These are phyloP conservation scores for Lasius platythorax DNA, from an alignment of 2,888 invertebrate genomes.

Conservation along the genomic window DNA sequence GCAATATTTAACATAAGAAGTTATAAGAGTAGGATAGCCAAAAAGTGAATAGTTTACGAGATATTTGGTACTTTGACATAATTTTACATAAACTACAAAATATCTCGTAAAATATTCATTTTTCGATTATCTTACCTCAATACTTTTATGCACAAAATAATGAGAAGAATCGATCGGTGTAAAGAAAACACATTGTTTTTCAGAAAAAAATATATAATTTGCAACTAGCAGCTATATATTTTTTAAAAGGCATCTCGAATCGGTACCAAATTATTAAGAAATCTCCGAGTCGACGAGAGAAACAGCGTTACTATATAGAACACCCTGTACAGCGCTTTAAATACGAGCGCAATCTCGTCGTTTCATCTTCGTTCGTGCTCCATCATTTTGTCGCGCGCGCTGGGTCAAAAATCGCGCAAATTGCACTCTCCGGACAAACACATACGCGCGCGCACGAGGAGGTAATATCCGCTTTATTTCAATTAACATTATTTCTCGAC, in stretches of 20 bases:
- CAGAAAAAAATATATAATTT: too few species aligned
- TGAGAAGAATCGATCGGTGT: too few species aligned
- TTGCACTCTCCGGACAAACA: neutral
- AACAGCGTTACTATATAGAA: neutral
- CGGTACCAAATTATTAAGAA: neutral
- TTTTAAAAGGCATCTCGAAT: neutral
- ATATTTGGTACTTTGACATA: too few species aligned
- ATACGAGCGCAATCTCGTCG: neutral
- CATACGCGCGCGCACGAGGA: neutral
- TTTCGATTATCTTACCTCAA: too few species aligned
- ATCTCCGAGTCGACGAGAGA: neutral
- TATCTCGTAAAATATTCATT: too few species aligned
- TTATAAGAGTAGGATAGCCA: too few species aligned
- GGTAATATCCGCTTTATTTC: constrained; percentile 32
- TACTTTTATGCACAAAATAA: too few species aligned
- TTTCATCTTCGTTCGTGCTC: neutral
- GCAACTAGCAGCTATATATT: too few species aligned
- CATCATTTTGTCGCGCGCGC: neutral
- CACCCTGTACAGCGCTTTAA: neutral
- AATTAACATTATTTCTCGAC: constrained; percentile 48
- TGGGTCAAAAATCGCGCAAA: constrained; percentile 7
- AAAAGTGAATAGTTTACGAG: too few species aligned
- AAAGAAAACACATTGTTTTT: too few species aligned
- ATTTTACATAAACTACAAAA: too few species aligned
- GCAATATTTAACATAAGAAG: too few species aligned